These are phyloP conservation scores for Alosa alosa DNA, from an alignment of 2,113 vertebrate genomes.

Conservation along the genomic window DNA sequence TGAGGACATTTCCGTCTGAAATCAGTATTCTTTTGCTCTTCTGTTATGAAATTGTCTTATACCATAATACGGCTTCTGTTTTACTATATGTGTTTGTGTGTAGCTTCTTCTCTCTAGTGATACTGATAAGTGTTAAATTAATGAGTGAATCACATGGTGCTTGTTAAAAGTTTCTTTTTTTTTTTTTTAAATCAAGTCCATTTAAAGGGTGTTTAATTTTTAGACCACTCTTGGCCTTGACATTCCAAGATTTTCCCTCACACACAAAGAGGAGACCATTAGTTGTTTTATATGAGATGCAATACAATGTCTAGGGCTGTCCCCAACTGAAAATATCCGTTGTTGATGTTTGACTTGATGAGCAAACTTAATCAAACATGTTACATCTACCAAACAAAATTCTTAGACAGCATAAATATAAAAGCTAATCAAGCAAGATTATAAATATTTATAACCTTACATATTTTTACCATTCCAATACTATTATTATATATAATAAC, in stretches of 20 bases:
- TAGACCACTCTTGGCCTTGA: background rate
- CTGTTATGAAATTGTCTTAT: background rate
- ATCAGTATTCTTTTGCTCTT: background rate
- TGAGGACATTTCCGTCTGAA: background rate
- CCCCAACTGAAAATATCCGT: background rate
- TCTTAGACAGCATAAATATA: no score
- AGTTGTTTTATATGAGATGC: slow-evolving; percentile 3
- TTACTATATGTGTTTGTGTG: background rate
- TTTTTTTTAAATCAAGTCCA: background rate
- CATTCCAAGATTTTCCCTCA: background rate
- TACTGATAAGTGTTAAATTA: background rate
- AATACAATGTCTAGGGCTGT: slow-evolving; percentile 3
- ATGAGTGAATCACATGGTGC: background rate
- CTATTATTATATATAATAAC: no score
- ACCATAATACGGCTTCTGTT: background rate
- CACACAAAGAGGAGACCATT: background rate
- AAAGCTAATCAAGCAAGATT: no score
- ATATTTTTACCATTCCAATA: no score
- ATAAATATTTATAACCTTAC: no score
- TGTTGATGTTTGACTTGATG: background rate
- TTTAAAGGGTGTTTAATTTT: background rate
- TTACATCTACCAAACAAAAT: no score
- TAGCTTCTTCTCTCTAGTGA: background rate
- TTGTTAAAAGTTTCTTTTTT: background rate
- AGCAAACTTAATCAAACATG: background rate